Base-by-base conservation (phyloP, 2,797 vertebrate genomes). In the Cynodonichthys magdalenae region DNA sequence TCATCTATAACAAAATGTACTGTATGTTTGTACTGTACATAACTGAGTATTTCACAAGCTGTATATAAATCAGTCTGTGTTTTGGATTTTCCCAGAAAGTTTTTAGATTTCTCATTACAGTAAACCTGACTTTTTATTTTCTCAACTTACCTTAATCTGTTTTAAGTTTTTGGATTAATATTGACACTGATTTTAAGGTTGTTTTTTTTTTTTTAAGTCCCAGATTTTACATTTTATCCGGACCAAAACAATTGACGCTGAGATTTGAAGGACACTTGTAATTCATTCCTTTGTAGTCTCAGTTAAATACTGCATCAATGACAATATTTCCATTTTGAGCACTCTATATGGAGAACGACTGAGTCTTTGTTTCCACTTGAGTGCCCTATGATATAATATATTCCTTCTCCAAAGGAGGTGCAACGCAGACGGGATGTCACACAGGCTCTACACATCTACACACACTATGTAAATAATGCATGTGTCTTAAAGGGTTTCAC, bases 381-480 rank as follows among this genome's bases (percentile, higher is more conserved):
- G 75, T 85, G 81, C 81, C 36, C 60, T 27, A 36, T 77, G 83
- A 86, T 83, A 80, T 80, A 83, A 88, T 86, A 76, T 84, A 80
- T 79, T 83, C 71, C 53, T 75, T 74, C 69, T 66, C 63, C 70
- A 85, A 86, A 89, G 80, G 82, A 91, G 86, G 84, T 75, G 82
- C 52, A 63, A 91, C 81, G 69, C 81, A 85, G 86, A 87, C 74
- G 74, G 81, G 68, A 78, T 81, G 68, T 86, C 76, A 77, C 72
- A 63, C 61, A 69, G 53, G 52, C 36, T 53, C 74, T 31, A 39
- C 69, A 63, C 72, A 60, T 46, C 63, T n/a, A 58, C 44, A 42
- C 36, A 66, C 76, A 71, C 74, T 77, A 81, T 87, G 86, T 93
- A 93, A 93, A 94, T 93, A 92, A 93, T 92, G 88, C 83, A 93